Evolutionary conservation across 2,888 invertebrate species (phyloP), one percentile per base, ranked within the genome.

Genomic region (Eubasilissa splendida): DNA sequence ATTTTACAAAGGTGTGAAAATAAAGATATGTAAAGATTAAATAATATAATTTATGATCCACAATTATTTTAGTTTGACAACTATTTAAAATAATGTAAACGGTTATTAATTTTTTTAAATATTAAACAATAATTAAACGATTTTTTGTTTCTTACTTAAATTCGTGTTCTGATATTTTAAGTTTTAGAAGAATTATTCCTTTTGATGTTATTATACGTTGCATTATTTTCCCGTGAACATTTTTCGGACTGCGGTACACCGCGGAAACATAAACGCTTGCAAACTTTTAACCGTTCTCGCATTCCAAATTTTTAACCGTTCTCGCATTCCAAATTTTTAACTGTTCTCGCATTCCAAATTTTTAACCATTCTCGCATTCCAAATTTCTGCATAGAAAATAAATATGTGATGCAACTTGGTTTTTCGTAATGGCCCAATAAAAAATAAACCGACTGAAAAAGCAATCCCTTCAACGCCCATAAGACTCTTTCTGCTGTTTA

Each of bases 391-490:
- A 12, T 52, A 50, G n/a, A 42, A 68, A 68, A 68, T 50, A 68
- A 68, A 52, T 50, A n/a, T 12, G 14, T 11, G n/a, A 52, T 68
- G 68, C 68, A 68, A 14, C 68, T 52, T 50, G n/a, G 50, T 5
- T 12, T 5, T 0, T 4, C 8, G 73, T 56, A 73, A 56, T 80
- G 59, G 77, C 12, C 76, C 76, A 70, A 79, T 22, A 22, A 81
- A 81, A 81, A 71, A 70, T 59, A 71, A 81, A 78, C 76, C 60
- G 79, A 68, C 68, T 50, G 22, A 14, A 60, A 81, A 79, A 81
- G 81, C 81, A 81, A 81, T 81, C 81, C 76, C 81, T 53, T 59
- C 33, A 77, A 42, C 77, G 50, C 52, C 80, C 80, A 70, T 76
- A 59, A 76, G 76, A 80, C 54, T 68, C 33, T n/a, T 76, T 58